Base-by-base conservation (phyloP, 2,113 vertebrate species). In the Antigone vipio region DNA sequence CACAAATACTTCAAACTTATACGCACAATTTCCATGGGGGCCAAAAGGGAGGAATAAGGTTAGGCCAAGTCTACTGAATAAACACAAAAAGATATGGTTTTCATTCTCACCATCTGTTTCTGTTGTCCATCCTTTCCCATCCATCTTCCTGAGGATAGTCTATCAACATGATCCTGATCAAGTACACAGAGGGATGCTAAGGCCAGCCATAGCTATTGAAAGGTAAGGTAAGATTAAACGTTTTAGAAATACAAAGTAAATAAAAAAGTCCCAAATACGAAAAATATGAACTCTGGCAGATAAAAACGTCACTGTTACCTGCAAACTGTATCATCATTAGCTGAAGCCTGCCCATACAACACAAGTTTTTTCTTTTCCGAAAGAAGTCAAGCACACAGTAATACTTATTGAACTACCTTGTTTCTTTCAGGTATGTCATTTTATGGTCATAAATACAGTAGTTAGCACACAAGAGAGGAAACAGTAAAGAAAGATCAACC, bases 51-150 rank as follows among this genome's bases (percentile, higher is more conserved):
- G 9, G 45, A 94, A 11, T 32, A 73, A 73, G 7, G 23, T 68
- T 68, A 74, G 30, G 32, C 22, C 22, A 73, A 56, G 9, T 42
- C 30, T 40, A 72, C 18, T 12, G 15, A 85, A 67, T 78, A 62
- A 75, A 53, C 24, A 90, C 8, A 67, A 74, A 77, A 53, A 12
- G 0, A 1, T 13, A 63, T 1, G 5, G 26, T 73, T 94, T 87
- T 63, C 12, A 79, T 16, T 79, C 98, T 98, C 90, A 99, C 99
- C 99, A 99, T 99, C 97, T 99, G 99, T 85, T 99, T 99, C 97
- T 99, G 99, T 68, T 99, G 99, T 47, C 99, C 99, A 1, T 99
- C 99, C 95, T 99, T 99, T 84, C 99, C 99, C 99, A 99, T 99
- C 99, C 99, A 99, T 80, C 99, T 99, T 67, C 99, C 99, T 6